Base-by-base conservation (phyloP, 1,140 invertebrate species). In the Aphelenchoides fujianensis region DNA sequence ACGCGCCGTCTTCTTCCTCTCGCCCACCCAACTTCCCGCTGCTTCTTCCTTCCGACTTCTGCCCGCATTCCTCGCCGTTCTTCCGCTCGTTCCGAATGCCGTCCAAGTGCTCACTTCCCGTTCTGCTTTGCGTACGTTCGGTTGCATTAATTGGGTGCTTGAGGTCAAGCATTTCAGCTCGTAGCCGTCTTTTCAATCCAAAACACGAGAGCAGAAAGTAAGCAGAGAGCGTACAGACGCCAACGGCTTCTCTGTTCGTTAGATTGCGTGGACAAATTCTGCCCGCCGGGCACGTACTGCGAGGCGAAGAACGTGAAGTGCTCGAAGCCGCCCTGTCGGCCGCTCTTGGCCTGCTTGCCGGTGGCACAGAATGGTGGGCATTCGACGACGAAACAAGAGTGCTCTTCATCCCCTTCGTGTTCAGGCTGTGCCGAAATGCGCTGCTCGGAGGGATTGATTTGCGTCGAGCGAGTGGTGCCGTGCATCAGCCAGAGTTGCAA, bases 181-280 rank as follows among this genome's bases (percentile, higher is more conserved):
- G 23, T 12, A 12, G 23, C 12, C 23, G 41, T 12, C 12, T 48
- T 48, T 12, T 48, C 12, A 48, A n/a, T n/a, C n/a, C n/a, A n/a
- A n/a, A n/a, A n/a, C n/a, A n/a, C n/a, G n/a, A n/a, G n/a, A n/a
- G n/a, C n/a, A n/a, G n/a, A n/a, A n/a, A n/a, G n/a, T n/a, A n/a
- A n/a, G n/a, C n/a, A n/a, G n/a, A n/a, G n/a, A n/a, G n/a, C n/a
- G n/a, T n/a, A n/a, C n/a, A n/a, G n/a, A n/a, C n/a, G n/a, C n/a
- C n/a, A n/a, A n/a, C n/a, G n/a, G n/a, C n/a, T n/a, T n/a, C n/a
- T n/a, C n/a, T 23, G 41, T 23, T 48, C 23, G 12, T 59, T 23
- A 59, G 55, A 59, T 1, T 74, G 72, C 41, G 71, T 74, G 2
- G 63, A 74, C 34, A 74, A 74, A 68, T 74, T 74, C 30, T 74